phyloP scores from a whole-genome alignment of 1,140 invertebrate genomes.

The Chironomus tepperi region DNA sequence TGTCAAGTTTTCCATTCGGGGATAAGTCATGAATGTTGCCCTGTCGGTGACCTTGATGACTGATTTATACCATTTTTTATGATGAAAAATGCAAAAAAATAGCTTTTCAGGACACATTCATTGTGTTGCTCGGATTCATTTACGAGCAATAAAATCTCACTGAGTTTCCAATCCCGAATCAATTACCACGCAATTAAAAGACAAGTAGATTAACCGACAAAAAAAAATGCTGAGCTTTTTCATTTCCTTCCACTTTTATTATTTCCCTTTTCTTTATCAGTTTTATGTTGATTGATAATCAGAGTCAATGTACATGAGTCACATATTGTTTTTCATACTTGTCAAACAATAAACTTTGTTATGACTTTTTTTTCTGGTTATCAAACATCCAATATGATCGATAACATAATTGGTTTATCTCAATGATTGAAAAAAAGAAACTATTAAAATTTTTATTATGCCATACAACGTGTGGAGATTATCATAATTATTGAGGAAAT shows the following conservation, averaged over 20 bases:
- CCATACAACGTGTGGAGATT: background rate
- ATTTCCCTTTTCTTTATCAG: background rate
- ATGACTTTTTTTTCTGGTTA: background rate
- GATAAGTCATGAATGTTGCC: too few species aligned
- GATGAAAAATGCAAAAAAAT: too few species aligned
- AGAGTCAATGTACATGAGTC: conserved; percentile 1
- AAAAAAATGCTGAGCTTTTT: background rate
- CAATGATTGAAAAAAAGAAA: background rate
- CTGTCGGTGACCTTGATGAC: too few species aligned
- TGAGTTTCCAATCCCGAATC: too few species aligned
- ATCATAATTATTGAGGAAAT: background rate
- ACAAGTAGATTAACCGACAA: background rate
- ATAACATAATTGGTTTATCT: background rate
- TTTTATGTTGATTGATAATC: background rate
- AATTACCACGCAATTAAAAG: too few species aligned
- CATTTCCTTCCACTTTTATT: background rate
- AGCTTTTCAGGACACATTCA: too few species aligned
- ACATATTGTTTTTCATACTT: background rate
- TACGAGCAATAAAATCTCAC: too few species aligned
- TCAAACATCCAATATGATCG: background rate
- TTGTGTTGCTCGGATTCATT: too few species aligned
- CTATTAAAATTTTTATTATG: conserved; percentile 10
- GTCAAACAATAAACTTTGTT: background rate
- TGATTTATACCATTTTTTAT: too few species aligned
- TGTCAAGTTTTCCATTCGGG: too few species aligned